Evolutionary conservation across 2,888 invertebrate genomes (phyloP).

Genomic region (Piscicola geometra): DNA sequence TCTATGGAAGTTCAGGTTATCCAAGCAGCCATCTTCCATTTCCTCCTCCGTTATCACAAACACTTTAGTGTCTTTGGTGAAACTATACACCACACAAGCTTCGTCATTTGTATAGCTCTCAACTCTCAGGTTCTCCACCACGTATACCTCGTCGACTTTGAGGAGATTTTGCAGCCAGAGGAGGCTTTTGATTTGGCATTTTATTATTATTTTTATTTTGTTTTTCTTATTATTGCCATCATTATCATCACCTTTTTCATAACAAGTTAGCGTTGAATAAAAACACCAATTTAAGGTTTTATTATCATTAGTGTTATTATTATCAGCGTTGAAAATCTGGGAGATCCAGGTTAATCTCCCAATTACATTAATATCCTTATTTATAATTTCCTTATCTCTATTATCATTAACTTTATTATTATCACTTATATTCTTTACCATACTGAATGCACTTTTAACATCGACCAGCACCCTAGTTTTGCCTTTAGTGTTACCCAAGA

Average conservation of each 20-base stretch:
- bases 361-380: background rate
- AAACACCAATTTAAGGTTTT: background rate
- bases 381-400: background rate
- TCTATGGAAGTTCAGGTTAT: background rate
- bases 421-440: background rate
- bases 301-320: background rate
- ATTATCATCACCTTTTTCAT: background rate
- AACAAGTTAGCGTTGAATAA: no score
- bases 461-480: background rate
- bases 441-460: background rate
- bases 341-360: constrained; percentile 3
- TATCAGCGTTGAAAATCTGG: background rate
- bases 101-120: background rate
- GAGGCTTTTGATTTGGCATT: background rate
- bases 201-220: background rate
- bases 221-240: background rate
- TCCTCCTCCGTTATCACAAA: background rate
- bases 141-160: background rate
- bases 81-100: background rate
- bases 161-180: background rate
- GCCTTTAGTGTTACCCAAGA: no score
- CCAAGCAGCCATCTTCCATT: background rate
- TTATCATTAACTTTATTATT: background rate
- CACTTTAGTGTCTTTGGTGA: background rate
- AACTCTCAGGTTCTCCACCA: background rate